Base-by-base conservation (phyloP, 2,888 invertebrate genomes). In the Synanthedon andrenaeformis region DNA sequence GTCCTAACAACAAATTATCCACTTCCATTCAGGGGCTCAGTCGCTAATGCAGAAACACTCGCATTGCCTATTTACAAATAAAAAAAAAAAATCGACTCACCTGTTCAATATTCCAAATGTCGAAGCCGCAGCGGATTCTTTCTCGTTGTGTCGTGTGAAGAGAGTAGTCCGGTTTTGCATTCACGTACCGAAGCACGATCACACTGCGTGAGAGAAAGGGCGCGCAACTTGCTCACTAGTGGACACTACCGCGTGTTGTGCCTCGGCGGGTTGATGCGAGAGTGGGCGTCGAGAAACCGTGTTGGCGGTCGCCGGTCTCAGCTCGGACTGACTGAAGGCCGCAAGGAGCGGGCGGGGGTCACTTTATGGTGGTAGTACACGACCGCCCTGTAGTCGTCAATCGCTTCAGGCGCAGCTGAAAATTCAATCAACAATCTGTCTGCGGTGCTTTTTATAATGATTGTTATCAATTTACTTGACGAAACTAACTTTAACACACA, bases 151-250 rank as follows among this genome's bases (percentile, higher is more conserved):
- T 77, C 65, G 75, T 79, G 72, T 74, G 67, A 77, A 77, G 77
- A 79, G 77, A 79, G 76, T 70, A 79, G 82, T 84, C 84, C 86
- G 85, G 82, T 82, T 85, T 83, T 75, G 83, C 79, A 85, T 82
- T 81, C 84, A 86, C 82, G 82, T 82, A 79, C 79, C 79, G 78
- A 74, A 75, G 78, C 83, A 85, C 85, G 83, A 80, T 75, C 76
- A 78, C 83, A 78, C 78, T 79, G 83, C 82, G 83, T 79, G 83
- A 85, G 86, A 86, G 85, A 85, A 85, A 86, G 85, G 85, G 82
- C 79, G 82, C 79, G 77, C 78, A 74, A 76, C 74, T 81, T 70
- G 78, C 74, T 76, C 69, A 76, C 74, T 69, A 71, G 74, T 72
- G 74, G 70, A 69, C 76, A 79, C 76, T 73, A 62, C 81, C 84